Percentiles rank a stretch among this genome's conserved stretches.
These are phyloP conservation scores for Okapia johnstoni DNA, from an alignment of 2,113 vertebrate genomes.

Conservation along the genomic window DNA sequence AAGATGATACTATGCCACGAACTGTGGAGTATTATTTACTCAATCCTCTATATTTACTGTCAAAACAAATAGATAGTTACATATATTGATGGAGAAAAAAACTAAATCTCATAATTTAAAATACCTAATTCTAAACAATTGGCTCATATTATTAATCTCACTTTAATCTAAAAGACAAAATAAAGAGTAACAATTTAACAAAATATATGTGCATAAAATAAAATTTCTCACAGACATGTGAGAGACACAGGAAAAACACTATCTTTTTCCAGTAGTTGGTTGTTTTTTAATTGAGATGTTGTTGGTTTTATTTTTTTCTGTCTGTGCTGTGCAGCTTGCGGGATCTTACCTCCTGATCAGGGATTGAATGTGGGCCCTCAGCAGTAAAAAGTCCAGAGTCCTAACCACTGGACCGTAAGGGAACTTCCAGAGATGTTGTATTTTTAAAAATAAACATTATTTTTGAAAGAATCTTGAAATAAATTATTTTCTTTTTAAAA, in stretches of 20 bases:
- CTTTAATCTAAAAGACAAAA: slow-evolving; percentile 6
- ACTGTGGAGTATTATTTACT: not conserved
- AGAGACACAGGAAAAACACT: not conserved
- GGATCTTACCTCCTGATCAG: not conserved
- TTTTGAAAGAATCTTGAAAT: not conserved
- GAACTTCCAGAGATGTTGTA: not conserved
- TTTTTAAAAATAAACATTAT: not conserved
- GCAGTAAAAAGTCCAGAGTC: not conserved
- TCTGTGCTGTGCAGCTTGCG: not conserved
- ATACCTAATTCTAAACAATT: not conserved
- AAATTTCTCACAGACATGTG: not conserved
- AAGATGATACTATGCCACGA: not conserved
- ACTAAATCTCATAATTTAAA: not conserved
- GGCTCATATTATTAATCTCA: not conserved
- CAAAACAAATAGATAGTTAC: not conserved
- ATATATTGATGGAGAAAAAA: not conserved
- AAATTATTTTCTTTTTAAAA: not conserved
- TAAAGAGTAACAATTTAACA: not conserved
- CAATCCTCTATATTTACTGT: not conserved
- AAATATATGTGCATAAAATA: slow-evolving; percentile 15
- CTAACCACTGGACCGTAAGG: not conserved
- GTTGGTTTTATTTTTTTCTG: not conserved
- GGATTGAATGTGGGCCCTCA: not conserved
- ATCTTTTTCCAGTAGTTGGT: not conserved
- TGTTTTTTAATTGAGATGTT: not conserved